phyloP scores from a whole-genome alignment of 1,140 invertebrate genomes.

The Amyelois transitella region DNA sequence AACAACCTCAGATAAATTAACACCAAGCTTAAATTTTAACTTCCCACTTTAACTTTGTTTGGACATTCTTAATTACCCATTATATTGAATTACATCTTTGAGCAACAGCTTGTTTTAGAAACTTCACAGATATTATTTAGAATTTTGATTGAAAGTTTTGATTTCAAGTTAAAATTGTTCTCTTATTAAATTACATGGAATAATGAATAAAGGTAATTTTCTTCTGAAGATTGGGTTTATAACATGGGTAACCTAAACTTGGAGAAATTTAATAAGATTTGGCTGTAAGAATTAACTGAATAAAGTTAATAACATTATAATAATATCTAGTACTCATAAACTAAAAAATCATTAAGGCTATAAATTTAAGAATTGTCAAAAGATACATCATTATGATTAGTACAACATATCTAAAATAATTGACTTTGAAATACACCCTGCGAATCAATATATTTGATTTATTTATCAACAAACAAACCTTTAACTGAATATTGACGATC shows the following conservation, averaged over 20 bases:
- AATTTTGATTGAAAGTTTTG: constrained; percentile 6
- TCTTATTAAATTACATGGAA: background rate
- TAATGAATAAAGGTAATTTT: too few relatives aligned
- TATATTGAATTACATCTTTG: constrained; percentile 12
- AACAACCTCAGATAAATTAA: constrained; percentile 19
- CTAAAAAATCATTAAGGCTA: too few relatives aligned
- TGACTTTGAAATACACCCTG: too few relatives aligned
- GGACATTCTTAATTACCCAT: constrained; percentile 11
- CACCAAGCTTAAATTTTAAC: constrained; percentile 22
- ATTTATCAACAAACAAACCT: background rate
- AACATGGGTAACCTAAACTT: too few relatives aligned
- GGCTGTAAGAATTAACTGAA: too few relatives aligned
- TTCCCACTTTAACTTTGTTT: constrained; percentile 20
- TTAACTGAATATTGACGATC: background rate
- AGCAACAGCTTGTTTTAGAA: constrained; percentile 8
- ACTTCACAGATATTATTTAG: constrained; percentile 6
- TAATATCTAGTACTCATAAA: too few relatives aligned
- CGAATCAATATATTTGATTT: background rate
- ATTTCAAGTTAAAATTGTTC: background rate
- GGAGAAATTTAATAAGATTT: too few relatives aligned
- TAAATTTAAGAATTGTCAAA: too few relatives aligned
- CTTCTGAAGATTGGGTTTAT: too few relatives aligned
- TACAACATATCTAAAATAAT: too few relatives aligned
- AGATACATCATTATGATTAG: too few relatives aligned
- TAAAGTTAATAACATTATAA: too few relatives aligned